phyloP scores from a whole-genome alignment of 2,888 invertebrate genomes.

The Beris chalybata region DNA sequence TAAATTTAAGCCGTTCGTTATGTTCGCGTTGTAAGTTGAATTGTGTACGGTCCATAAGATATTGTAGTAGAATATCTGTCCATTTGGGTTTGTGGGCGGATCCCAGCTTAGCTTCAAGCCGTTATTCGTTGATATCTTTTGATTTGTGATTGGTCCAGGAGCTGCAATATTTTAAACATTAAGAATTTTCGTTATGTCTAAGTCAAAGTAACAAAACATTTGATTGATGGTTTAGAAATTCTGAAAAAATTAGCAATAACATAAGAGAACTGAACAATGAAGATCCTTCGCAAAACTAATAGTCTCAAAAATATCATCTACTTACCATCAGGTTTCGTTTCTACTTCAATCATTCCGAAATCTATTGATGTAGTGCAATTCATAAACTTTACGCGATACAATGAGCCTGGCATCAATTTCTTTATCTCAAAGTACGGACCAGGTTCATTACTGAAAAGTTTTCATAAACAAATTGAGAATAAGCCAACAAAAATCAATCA shows the following conservation, averaged over 20 bases:
- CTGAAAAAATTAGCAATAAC: not conserved
- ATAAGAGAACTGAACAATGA: not conserved
- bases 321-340: conserved; percentile 54
- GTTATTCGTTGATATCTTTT: conserved; percentile 48
- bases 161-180: conserved; percentile 42
- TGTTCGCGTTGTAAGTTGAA: conserved; percentile 50
- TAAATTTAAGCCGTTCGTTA: conserved; percentile 34
- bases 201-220: not conserved
- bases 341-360: conserved; percentile 49
- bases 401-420: conserved; percentile 36
- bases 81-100: conserved; percentile 53
- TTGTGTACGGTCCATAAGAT: conserved; percentile 53
- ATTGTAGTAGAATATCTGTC: conserved; percentile 52
- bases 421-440: conserved; percentile 30
- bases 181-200: too few relatives aligned
- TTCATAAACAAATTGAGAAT: conserved; percentile 11
- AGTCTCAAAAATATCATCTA: conserved; percentile 1
- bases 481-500: not conserved
- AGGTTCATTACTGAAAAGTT: conserved; percentile 23
- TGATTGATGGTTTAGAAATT: not conserved
- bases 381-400: conserved; percentile 36
- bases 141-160: conserved; percentile 53
- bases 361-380: conserved; percentile 33
- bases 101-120: conserved; percentile 53
- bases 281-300: not conserved